Conservation (phyloP, 2,797 vertebrate genomes). For the Dryobates pubescens region DNA sequence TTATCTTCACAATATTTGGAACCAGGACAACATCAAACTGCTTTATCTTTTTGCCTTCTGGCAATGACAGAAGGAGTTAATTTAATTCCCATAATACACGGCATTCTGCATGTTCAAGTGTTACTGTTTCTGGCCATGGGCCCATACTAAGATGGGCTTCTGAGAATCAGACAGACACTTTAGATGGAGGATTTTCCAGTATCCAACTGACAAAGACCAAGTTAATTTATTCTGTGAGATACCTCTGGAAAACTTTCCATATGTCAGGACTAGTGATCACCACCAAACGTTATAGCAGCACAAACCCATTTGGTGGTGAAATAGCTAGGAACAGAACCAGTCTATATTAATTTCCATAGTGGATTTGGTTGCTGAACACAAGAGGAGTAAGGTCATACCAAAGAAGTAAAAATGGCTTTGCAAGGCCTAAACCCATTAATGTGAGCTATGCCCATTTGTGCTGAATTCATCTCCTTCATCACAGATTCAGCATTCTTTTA, state of each 20-base stretch:
- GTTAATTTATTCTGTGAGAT: background rate
- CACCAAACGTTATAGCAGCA: background rate
- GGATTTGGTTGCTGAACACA: background rate
- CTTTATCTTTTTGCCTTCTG: background rate
- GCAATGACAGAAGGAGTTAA: background rate
- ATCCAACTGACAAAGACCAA: background rate
- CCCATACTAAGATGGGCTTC: background rate
- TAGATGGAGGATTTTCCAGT: background rate
- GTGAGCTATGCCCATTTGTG: background rate
- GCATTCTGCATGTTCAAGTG: background rate
- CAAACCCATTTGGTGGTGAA: background rate
- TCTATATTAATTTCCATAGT: background rate
- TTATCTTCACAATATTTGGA: background rate
- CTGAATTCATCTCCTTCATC: background rate
- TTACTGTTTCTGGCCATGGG: background rate
- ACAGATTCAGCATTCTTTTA: slow-evolving; percentile 1
- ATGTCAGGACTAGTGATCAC: background rate
- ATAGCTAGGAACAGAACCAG: background rate
- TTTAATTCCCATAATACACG: background rate
- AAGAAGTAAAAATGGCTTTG: slow-evolving; percentile 3
- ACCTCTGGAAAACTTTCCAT: background rate
- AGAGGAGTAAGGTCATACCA: background rate
- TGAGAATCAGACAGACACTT: background rate
- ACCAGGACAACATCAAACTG: background rate
- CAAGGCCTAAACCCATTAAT: background rate